phyloP scores from a whole-genome alignment of 2,113 vertebrate species.

The Microtus ochrogaster region DNA sequence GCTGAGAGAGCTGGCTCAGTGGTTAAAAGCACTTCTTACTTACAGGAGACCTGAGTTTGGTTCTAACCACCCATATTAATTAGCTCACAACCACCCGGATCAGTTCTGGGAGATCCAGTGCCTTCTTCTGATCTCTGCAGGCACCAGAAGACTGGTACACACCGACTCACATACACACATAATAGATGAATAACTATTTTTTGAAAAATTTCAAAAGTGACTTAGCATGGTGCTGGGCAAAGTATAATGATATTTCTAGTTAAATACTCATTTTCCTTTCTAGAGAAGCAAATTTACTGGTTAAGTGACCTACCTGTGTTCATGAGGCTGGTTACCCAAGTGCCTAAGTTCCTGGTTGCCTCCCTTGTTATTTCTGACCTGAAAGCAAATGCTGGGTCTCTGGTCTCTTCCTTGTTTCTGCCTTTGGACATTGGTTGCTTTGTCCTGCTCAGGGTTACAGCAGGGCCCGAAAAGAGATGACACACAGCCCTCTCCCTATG shows the following conservation, averaged over 20 bases:
- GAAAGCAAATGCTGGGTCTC: not conserved
- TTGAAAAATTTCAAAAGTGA: not conserved
- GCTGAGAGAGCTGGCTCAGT: not conserved
- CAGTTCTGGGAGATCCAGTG: not conserved
- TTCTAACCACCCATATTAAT: not conserved
- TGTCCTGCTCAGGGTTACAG: not conserved
- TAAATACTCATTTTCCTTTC: not conserved
- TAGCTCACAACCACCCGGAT: not conserved
- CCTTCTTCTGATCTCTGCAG: not conserved
- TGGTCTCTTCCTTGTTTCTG: not conserved
- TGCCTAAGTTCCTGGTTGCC: not conserved
- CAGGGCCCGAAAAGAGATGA: slow-evolving; percentile 1
- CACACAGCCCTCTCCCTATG: not conserved
- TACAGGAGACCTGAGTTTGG: not conserved
- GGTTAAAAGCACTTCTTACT: not conserved
- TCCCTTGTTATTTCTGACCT: not conserved
- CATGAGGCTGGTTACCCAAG: not conserved
- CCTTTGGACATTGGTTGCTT: not conserved
- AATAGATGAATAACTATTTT: not conserved
- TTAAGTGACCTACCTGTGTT: not conserved
- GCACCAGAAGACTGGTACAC: not conserved
- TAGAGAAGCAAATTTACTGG: not conserved
- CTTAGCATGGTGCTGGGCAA: not conserved
- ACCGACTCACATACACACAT: not conserved
- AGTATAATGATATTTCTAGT: not conserved